A percentile compares a stretch with the other conserved stretches of the same genome.
Conservation (phyloP, 2,888 invertebrate genomes). For the Corbicula japonica region DNA sequence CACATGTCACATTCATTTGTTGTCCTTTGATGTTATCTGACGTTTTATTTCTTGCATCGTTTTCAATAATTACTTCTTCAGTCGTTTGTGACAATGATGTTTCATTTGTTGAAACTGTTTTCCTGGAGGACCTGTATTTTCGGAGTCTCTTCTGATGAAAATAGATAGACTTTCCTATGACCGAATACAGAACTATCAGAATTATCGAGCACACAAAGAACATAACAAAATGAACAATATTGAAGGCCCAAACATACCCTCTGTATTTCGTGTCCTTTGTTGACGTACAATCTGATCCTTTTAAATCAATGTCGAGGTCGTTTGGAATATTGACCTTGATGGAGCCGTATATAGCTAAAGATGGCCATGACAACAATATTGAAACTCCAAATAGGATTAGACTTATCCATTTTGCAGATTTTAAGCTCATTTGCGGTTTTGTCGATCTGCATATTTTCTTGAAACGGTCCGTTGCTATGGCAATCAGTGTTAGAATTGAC, state of each 20-base stretch:
- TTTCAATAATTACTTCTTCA: neutral
- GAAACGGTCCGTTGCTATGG: slow-evolving; percentile 76
- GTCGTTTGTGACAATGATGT: neutral
- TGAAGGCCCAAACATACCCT: slow-evolving; percentile 70
- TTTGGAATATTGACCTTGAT: slow-evolving; percentile 63
- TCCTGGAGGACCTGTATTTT: neutral
- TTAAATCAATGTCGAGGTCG: slow-evolving; percentile 38
- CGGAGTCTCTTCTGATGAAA: slow-evolving; percentile 21
- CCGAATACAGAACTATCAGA: slow-evolving; percentile 68
- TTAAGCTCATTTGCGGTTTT: slow-evolving; percentile 66
- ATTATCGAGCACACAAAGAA: slow-evolving; percentile 66
- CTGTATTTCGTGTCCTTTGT: slow-evolving; percentile 61
- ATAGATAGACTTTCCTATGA: slow-evolving; percentile 67
- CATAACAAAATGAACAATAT: slow-evolving; percentile 65
- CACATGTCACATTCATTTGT: no score
- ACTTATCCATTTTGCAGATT: slow-evolving; percentile 60
- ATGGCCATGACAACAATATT: slow-evolving; percentile 67
- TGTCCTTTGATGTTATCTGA: no score
- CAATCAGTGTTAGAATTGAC: slow-evolving; percentile 71
- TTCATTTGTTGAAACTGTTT: neutral
- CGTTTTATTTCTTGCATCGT: neutral
- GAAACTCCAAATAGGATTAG: slow-evolving; percentile 39
- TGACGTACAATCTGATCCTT: slow-evolving; percentile 74
- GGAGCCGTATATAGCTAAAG: slow-evolving; percentile 70
- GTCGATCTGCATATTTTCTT: slow-evolving; percentile 75